Evolutionary conservation across 2,888 invertebrate species (phyloP).

Genomic region (Eucriotettix oculatus): DNA sequence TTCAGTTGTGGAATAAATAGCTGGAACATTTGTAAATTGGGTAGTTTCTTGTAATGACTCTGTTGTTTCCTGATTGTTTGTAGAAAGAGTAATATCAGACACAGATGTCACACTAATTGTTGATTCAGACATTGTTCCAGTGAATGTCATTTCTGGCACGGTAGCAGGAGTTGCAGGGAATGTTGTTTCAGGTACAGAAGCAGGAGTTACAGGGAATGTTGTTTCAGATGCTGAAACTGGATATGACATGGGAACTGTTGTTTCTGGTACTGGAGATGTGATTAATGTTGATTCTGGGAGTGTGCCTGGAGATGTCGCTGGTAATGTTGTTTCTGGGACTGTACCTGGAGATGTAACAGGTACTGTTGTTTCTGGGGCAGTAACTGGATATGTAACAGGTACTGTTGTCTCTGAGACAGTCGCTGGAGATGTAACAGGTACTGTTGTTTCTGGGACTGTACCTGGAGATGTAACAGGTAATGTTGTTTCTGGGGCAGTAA

Average conservation of each 20-base stretch:
- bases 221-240: neutral
- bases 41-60: neutral
- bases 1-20: constrained; percentile 7
- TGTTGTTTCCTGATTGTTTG: no score
- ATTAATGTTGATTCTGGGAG: constrained; percentile 1
- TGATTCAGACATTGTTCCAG: neutral
- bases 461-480: constrained; percentile 6
- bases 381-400: constrained; percentile 6
- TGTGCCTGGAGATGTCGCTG: no score
- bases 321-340: neutral
- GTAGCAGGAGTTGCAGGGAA: constrained; percentile 1
- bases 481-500: neutral
- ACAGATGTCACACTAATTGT: constrained; percentile 14
- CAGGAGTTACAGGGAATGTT: constrained; percentile 14
- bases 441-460: neutral
- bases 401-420: neutral
- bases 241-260: neutral
- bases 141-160: neutral
- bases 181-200: constrained; percentile 12
- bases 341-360: constrained; percentile 7
- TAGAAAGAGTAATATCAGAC: neutral
- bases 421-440: constrained; percentile 6
- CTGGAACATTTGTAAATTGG: neutral
- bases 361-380: neutral
- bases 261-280: no score